Percentiles rank a stretch among this genome's conserved stretches.
Evolutionary conservation across 2,888 invertebrate species (phyloP).

Genomic region (Drosophila meridionalis): DNA sequence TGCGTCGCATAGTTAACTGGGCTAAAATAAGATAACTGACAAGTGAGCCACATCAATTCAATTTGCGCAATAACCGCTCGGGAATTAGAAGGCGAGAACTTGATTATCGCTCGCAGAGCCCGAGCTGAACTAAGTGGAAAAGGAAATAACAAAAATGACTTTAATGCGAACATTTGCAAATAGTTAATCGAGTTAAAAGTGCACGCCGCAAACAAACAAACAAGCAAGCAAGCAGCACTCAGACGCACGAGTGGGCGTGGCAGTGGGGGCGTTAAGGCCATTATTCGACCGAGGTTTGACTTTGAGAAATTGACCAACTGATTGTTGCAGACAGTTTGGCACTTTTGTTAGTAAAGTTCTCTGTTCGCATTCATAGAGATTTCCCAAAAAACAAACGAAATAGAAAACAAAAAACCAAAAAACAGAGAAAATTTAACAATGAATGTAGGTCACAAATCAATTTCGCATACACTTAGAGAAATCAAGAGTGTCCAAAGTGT

Average conservation of each 20-base stretch:
- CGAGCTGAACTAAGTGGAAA: not conserved
- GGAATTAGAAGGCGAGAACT: conserved; percentile 43
- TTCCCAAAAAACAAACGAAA: conserved; percentile 9
- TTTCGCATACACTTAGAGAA: conserved; percentile 10
- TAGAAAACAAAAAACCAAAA: not conserved
- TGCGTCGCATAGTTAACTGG: conserved; percentile 15
- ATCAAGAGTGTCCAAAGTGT: not conserved
- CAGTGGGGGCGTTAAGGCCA: conserved; percentile 26
- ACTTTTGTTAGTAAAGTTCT: conserved; percentile 48
- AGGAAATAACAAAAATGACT: conserved; percentile 29
- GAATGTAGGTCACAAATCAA: conserved; percentile 43
- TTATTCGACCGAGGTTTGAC: conserved; percentile 45
- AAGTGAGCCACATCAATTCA: conserved; percentile 47
- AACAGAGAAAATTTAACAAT: conserved; percentile 15
- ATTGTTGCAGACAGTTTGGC: conserved; percentile 60
- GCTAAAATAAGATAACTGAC: conserved; percentile 45
- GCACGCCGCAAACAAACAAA: conserved; percentile 26
- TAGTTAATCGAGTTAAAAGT: conserved; percentile 39
- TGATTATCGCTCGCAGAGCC: conserved; percentile 27
- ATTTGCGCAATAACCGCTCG: conserved; percentile 44
- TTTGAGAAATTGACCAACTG: conserved; percentile 53
- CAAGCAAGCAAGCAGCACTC: conserved; percentile 25
- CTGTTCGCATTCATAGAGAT: conserved; percentile 24
- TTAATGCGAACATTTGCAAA: conserved; percentile 47
- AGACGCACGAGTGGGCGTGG: not conserved